Evolutionary conservation across 2,888 invertebrate genomes (phyloP).

Genomic region (Trisateles emortualis): DNA sequence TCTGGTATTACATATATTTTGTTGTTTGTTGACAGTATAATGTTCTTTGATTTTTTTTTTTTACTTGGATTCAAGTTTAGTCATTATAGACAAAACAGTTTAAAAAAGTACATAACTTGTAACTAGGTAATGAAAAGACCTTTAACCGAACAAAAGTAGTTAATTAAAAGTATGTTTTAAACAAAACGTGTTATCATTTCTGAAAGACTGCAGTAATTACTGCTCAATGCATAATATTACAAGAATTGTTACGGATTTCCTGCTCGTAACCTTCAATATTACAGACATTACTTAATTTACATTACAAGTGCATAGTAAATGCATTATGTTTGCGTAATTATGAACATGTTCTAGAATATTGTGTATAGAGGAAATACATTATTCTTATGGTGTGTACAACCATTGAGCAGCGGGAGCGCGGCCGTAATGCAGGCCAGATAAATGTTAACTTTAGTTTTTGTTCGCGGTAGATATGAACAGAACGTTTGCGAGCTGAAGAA

Average conservation of each 20-base stretch:
- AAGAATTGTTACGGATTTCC: not conserved
- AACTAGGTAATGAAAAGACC: not conserved
- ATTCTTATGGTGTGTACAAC: no score
- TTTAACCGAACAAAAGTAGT: not conserved
- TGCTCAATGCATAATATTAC: slow-evolving; percentile 3
- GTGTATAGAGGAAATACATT: no score
- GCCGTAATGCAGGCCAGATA: no score
- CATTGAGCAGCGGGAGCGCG: no score
- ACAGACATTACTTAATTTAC: not conserved
- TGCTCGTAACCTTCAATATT: slow-evolving; percentile 1
- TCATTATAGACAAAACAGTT: not conserved
- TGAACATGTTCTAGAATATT: no score
- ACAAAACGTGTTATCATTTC: slow-evolving; percentile 20
- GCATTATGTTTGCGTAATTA: not conserved
- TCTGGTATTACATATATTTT: slow-evolving; percentile 46
- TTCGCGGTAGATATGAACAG: no score
- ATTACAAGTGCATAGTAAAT: not conserved
- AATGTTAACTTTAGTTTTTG: no score
- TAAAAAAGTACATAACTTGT: not conserved
- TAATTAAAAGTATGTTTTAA: slow-evolving; percentile 9
- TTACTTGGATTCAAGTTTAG: not conserved
- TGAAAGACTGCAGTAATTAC: slow-evolving; percentile 1
- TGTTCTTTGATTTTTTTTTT: slow-evolving; percentile 10
- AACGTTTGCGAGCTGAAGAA: no score
- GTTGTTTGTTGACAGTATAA: slow-evolving; percentile 18